Evolutionary conservation across 2,888 invertebrate species (phyloP).

Genomic region (Diogma glabrata): DNA sequence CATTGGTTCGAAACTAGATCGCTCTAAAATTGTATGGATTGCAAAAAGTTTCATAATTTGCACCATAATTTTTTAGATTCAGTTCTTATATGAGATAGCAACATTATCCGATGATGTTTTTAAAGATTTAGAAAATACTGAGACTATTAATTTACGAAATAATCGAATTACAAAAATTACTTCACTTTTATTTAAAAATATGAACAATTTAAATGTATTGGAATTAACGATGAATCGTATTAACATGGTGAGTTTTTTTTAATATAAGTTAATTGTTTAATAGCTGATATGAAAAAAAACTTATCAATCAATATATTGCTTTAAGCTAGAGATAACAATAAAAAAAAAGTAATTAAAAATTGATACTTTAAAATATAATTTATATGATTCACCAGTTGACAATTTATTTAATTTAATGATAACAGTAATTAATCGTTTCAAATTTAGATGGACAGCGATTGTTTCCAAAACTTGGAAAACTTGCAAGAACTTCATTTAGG

Average conservation of each 20-base stretch:
- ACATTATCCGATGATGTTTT: slow-evolving; percentile 31
- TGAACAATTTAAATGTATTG: slow-evolving; percentile 26
- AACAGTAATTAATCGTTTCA: neutral
- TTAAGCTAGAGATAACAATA: too few relatives aligned
- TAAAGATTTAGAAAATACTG: slow-evolving; percentile 26
- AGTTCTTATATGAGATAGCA: too few relatives aligned
- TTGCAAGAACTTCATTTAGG: slow-evolving; percentile 43
- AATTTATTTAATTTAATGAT: neutral
- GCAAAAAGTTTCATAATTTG: too few relatives aligned
- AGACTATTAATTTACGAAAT: slow-evolving; percentile 36
- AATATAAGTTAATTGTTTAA: too few relatives aligned
- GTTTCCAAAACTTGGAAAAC: slow-evolving; percentile 37
- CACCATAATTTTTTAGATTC: slow-evolving; percentile 14
- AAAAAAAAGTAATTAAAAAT: too few relatives aligned
- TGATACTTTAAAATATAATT: neutral
- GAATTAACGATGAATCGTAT: slow-evolving; percentile 34
- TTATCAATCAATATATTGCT: too few relatives aligned
- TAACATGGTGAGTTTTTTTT: slow-evolving; percentile 24
- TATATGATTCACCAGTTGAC: neutral
- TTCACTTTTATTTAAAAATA: slow-evolving; percentile 28
- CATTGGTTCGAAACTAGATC: too few relatives aligned
- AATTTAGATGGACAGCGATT: slow-evolving; percentile 31
- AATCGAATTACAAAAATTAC: slow-evolving; percentile 36
- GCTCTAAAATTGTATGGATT: too few relatives aligned
- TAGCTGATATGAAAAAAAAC: neutral